Conservation (phyloP, 1,140 invertebrate genomes). For the Drosophila sturtevanti region DNA sequence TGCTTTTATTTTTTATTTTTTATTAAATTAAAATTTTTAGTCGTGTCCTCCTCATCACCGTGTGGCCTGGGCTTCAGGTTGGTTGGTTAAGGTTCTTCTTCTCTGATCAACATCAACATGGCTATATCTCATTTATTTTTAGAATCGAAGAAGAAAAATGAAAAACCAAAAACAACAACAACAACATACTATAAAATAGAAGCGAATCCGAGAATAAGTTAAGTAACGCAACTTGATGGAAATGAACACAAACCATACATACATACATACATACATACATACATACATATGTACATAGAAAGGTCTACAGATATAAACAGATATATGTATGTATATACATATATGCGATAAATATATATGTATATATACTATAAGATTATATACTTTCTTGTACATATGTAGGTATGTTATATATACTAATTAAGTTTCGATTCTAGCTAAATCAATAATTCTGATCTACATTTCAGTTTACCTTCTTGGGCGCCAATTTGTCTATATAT, state of each 20-base stretch:
- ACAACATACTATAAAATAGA: conserved; percentile 9
- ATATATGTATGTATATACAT: conserved; percentile 13
- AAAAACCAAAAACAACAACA: conserved; percentile 14
- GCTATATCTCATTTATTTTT: conserved; percentile 69
- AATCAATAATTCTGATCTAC: not conserved
- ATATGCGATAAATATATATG: conserved; percentile 35
- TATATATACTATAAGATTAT: too few relatives aligned
- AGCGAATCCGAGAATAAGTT: conserved; percentile 11
- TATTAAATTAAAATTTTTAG: conserved; percentile 62
- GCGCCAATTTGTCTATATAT: conserved; percentile 58
- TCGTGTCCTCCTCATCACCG: conserved; percentile 47
- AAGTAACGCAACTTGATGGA: conserved; percentile 16
- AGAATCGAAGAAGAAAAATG: too few relatives aligned
- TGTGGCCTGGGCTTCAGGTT: conserved; percentile 41
- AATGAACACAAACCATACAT: conserved; percentile 8
- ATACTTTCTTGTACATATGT: not conserved
- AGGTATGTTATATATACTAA: too few relatives aligned
- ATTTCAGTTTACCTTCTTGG: conserved; percentile 63
- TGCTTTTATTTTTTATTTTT: conserved; percentile 44
- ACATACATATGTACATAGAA: conserved; percentile 26
- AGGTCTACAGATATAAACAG: conserved; percentile 8
- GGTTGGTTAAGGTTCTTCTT: conserved; percentile 32
- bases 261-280: conserved; percentile 28
- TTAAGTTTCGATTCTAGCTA: too few relatives aligned
- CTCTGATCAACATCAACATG: conserved; percentile 52